Evolutionary conservation across 1,140 invertebrate genomes (phyloP).

Genomic region (Ctenoplectra terminalis): DNA sequence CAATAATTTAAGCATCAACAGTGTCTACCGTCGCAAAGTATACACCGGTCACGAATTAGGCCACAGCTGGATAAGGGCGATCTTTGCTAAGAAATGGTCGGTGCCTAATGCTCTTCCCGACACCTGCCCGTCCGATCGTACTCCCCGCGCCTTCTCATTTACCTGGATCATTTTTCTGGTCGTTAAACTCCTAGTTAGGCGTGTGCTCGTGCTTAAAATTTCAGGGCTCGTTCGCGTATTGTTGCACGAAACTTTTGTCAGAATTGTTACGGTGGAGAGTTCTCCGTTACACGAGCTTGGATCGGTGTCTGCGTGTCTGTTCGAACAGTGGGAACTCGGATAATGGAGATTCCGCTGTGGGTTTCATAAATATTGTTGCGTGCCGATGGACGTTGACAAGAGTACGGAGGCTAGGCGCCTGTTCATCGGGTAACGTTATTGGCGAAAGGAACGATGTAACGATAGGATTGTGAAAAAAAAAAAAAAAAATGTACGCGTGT

Average conservation of each 20-base stretch:
- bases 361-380: constrained; percentile 11
- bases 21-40: constrained; percentile 4
- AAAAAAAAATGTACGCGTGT: not conserved
- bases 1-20: constrained; percentile 61
- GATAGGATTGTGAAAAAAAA: not conserved
- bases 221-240: constrained; percentile 25
- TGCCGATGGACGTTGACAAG: not conserved
- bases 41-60: constrained; percentile 64
- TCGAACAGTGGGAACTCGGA: not conserved
- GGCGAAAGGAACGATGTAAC: not conserved
- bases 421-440: not conserved
- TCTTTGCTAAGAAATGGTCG: constrained; percentile 52
- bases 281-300: not conserved
- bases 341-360: constrained; percentile 3
- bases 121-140: constrained; percentile 45
- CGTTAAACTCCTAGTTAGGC: constrained; percentile 22
- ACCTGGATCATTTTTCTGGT: constrained; percentile 45
- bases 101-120: constrained; percentile 31
- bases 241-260: constrained; percentile 10
- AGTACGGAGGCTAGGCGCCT: not conserved
- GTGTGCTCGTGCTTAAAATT: constrained; percentile 27
- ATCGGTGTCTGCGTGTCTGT: not conserved
- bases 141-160: constrained; percentile 6
- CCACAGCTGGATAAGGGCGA: constrained; percentile 68
- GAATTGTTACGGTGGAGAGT: not conserved